Conservation (phyloP, 2,113 vertebrate species). For the Rousettus leschenaultii region DNA sequence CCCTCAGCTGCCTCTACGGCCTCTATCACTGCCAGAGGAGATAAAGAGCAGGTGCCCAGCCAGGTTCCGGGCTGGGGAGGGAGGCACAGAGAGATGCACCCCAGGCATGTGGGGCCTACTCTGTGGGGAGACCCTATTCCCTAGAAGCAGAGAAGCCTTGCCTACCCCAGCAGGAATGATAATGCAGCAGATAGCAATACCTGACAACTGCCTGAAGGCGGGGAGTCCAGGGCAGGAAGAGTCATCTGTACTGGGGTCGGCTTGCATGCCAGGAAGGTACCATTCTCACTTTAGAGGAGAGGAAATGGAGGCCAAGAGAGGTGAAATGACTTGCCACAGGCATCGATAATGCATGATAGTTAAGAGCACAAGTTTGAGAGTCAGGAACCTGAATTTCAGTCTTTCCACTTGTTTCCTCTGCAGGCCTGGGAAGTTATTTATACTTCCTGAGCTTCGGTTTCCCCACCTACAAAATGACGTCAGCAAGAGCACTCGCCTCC, state of each 20-base stretch:
- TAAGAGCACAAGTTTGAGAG: neutral
- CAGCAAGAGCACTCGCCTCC: neutral
- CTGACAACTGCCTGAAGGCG: neutral
- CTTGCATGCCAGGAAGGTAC: neutral
- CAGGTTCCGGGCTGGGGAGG: neutral
- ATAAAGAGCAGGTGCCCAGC: neutral
- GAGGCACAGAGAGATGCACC: too few species aligned
- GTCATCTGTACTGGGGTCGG: neutral
- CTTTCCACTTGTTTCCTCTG: neutral
- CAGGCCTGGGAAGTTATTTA: neutral
- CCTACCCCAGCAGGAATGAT: neutral
- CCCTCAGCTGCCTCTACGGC: neutral
- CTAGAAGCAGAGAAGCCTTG: neutral
- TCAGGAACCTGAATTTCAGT: neutral
- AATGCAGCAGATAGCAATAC: neutral
- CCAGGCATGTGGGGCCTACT: neutral
- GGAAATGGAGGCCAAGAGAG: neutral
- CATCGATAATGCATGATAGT: neutral
- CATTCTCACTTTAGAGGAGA: neutral
- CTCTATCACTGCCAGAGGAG: neutral
- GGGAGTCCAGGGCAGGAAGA: neutral
- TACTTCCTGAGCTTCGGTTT: neutral
- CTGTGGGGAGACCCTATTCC: neutral
- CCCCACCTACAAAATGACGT: neutral
- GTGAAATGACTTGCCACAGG: neutral